Evolutionary conservation across 2,888 invertebrate genomes (phyloP).

Genomic region (Tenthredo livida): DNA sequence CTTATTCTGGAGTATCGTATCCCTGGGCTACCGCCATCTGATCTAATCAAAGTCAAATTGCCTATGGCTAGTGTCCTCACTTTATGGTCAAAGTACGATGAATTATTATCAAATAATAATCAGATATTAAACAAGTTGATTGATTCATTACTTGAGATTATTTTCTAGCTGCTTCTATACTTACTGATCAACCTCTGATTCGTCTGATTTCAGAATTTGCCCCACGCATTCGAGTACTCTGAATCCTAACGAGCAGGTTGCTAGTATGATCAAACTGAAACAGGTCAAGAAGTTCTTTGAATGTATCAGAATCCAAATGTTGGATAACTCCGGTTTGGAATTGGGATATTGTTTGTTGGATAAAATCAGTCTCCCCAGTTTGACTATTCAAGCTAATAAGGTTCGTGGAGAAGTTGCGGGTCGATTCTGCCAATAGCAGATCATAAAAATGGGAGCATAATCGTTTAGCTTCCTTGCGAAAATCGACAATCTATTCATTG

Average conservation of each 20-base stretch:
- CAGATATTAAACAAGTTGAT: neutral
- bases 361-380: constrained; percentile 68
- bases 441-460: neutral
- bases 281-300: constrained; percentile 69
- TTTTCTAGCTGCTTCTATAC: neutral
- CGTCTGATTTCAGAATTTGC: constrained; percentile 22
- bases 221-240: neutral
- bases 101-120: neutral
- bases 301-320: constrained; percentile 65
- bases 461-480: constrained; percentile 12
- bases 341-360: constrained; percentile 67
- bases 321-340: constrained; percentile 63
- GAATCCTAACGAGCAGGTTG: constrained; percentile 21
- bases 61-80: constrained; percentile 60
- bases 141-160: neutral
- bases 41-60: constrained; percentile 67
- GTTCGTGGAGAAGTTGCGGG: constrained; percentile 60
- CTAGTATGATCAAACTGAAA: constrained; percentile 56
- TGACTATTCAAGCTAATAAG: constrained; percentile 69
- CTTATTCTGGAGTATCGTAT: constrained; percentile 68
- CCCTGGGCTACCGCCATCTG: constrained; percentile 64
- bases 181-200: neutral
- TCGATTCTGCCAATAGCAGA: neutral
- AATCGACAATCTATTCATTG: neutral
- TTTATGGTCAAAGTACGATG: constrained; percentile 67